Base-by-base conservation (phyloP, 2,888 invertebrate genomes). In the Theretra japonica region DNA sequence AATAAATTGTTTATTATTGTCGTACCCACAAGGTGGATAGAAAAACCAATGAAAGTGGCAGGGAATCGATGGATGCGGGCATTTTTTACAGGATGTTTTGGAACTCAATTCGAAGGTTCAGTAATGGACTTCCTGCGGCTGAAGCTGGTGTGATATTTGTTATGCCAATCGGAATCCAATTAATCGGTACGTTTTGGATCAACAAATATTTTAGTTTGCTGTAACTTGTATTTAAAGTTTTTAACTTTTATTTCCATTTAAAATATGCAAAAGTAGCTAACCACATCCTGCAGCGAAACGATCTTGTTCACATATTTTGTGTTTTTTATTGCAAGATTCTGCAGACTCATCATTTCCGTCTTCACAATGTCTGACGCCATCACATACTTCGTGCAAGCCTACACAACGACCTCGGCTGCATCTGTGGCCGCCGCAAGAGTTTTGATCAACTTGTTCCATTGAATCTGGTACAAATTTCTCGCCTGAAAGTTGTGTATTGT, bases 331-430 rank as follows among this genome's bases (percentile, higher is more conserved):
- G 80, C 96, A 96, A 0, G 94, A 85, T 23, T 82, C 80, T 23
- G 84, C 80, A 4, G 90, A 84, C 86, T 98, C 98, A 81, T 98
- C 98, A 57, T 91, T 94, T 17, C 95, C 96, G 81, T 96, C 96
- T 72, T 95, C 95, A 79, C 98, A 98, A 80, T 97, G 95, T 0
- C 88, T 90, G 59, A 96, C 91, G 0, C 96, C 96, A 83, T 98
- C 95, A 83, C 97, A 97, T 19, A 97, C 88, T 73, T 95, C 90
- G 8, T 88, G 83, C 73, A 94, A 85, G 1, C 92, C 82, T 57
- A 97, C 83, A 84, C 98, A 98, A 53, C 95, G 87, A 0, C 98
- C 98, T 70, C 97, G 88, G 23, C 95, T 90, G 86, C 98, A 98
- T 71, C 97, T 95, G 70, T 95, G 85, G 56, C 96, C 95, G 70